Evolutionary conservation across 2,113 vertebrate genomes (phyloP), one percentile per base, ranked within the genome.

Genomic region (Zootoca vivipara): DNA sequence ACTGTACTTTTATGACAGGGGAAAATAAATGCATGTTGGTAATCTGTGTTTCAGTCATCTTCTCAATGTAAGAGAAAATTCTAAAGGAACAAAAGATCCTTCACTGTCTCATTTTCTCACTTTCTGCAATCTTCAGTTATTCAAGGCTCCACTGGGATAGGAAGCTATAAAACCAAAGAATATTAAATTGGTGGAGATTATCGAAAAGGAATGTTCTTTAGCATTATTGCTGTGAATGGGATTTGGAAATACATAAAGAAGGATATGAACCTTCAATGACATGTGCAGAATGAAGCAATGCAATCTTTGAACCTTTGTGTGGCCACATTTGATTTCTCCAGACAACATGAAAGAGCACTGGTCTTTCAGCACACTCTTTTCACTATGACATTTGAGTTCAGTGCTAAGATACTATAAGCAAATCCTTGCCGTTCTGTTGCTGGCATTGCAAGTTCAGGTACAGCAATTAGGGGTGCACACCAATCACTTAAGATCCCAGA

Each of bases 331-430:
- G 33, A 0, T 1, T 92, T 93, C 92, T 88, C n/a, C 8, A 87
- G 33, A 22, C 86, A 91, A 42, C 90, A 86, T 82, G 20, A 90
- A 77, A 28, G 52, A 92, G 35, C 87, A 89, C 87, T 87, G 33
- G 83, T 93, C 86, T 94, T 95, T 95, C 91, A 90, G 85, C 92
- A 92, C 89, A 30, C 85, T 74, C 79, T 83, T 91, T 89, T 85
- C 88, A 90, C 83, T 92, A 72, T 16, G 84, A 81, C 94, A 95
- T 88, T 83, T 64, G 79, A 90, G 64, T 87, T 87, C 46, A 82
- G 81, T 72, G 70, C 78, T 72, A 82, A 85, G 52, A 42, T 80
- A 92, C 65, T 74, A 85, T 89, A 95, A 95, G 92, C 89, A 93
- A 89, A 3, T 52, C 77, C 75, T 91, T 90, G 72, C 33, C 56